Conservation (phyloP, 2,113 vertebrate genomes). For the Rhineura floridana region DNA sequence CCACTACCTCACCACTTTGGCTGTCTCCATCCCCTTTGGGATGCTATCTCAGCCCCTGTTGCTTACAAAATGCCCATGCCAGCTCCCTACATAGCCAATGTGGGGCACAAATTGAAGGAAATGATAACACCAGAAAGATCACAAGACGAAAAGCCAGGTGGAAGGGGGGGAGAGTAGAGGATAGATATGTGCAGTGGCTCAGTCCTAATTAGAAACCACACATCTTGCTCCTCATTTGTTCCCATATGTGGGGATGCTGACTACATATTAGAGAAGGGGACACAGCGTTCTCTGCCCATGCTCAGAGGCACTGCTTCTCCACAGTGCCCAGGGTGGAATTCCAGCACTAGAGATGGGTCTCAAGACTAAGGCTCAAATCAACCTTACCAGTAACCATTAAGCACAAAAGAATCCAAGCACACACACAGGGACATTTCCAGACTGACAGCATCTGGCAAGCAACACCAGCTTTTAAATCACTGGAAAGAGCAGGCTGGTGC, state of each 20-base stretch:
- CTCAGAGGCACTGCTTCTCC: background rate
- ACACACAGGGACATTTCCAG: background rate
- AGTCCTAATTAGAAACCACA: no score
- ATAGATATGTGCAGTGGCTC: no score
- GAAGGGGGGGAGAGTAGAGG: no score
- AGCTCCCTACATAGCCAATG: background rate
- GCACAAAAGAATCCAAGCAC: background rate
- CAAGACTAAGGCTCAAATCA: background rate
- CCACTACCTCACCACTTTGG: background rate
- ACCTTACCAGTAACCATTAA: background rate
- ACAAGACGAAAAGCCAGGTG: background rate
- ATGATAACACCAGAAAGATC: background rate
- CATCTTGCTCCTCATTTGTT: background rate
- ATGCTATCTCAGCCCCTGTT: background rate
- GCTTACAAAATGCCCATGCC: no score
- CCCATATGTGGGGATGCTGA: background rate
- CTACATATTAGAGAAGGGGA: no score
- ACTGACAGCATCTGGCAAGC: background rate
- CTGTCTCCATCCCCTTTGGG: background rate
- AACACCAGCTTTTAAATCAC: no score
- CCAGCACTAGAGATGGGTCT: background rate
- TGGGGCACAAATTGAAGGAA: background rate
- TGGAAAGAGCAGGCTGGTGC: background rate
- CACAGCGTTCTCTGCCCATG: background rate
- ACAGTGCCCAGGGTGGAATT: background rate